Conservation (phyloP, 2,113 vertebrate genomes). For the Archocentrus centrarchus region DNA sequence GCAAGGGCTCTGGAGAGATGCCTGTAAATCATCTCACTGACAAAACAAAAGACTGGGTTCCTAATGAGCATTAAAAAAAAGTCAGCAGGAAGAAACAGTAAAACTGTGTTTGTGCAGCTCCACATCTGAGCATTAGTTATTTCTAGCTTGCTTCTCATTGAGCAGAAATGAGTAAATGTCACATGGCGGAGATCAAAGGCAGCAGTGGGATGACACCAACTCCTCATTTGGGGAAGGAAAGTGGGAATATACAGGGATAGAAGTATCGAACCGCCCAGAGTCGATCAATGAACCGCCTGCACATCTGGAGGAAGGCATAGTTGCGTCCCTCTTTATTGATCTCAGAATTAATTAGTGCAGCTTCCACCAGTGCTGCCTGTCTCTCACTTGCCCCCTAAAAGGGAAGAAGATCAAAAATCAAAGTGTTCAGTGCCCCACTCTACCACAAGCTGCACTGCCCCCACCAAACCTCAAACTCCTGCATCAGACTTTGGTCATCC, state of each 20-base stretch:
- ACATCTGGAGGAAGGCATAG: constrained; percentile 50
- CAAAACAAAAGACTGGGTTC: not conserved
- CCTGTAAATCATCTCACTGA: not conserved
- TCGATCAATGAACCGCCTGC: constrained; percentile 43
- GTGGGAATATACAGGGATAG: not conserved
- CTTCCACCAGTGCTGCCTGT: not conserved
- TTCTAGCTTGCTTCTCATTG: not conserved
- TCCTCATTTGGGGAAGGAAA: constrained; percentile 33
- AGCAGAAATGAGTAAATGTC: constrained; percentile 29
- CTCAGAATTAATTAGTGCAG: constrained; percentile 42
- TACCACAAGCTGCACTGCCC: not conserved
- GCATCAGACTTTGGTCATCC: not conserved
- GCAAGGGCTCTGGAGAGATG: not conserved
- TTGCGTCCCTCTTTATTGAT: constrained; percentile 55
- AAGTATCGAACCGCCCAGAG: constrained; percentile 21
- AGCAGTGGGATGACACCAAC: not conserved
- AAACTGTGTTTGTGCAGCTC: not conserved
- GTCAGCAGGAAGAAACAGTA: not conserved
- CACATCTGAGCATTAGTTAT: not conserved
- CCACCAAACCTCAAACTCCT: not conserved
- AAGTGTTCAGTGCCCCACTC: not conserved
- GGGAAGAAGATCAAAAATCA: not conserved
- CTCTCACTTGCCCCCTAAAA: not conserved
- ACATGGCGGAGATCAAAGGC: constrained; percentile 31
- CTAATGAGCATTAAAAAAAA: not conserved